Base-by-base conservation (phyloP, 2,888 invertebrate genomes). In the Stenodema calcarata region DNA sequence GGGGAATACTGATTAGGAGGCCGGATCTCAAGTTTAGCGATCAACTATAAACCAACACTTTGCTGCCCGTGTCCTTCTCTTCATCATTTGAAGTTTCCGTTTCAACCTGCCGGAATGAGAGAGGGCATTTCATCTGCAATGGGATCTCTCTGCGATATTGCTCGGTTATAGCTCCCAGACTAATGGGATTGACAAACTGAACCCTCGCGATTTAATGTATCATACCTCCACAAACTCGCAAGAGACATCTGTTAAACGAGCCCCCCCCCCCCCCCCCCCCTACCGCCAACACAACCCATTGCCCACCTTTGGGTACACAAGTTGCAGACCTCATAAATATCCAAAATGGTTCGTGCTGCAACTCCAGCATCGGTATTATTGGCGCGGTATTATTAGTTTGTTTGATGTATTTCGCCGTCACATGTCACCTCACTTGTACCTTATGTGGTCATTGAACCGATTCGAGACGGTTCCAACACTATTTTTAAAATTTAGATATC, bases 21-120 rank as follows among this genome's bases (percentile, higher is more conserved):
- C 18, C 54, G n/a, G 1, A 54, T 14, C 54, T 54, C 18, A 54
- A 54, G 54, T 54, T 54, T 54, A 54, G 54, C 54, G 54, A 54
- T 54, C 18, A 54, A 54, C 42, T 9, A 42, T 42, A 42, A 42
- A 42, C 54, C n/a, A 54, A 18, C 54, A 54, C 54, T 54, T 44
- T 18, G 54, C 54, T 54, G 16, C 54, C 54, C 18, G 54, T 18
- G 16, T 18, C 54, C 54, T 54, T 18, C 54, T 76, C 76, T 76
- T 76, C 76, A 76, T 76, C 76, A 76, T 76, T 76, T 76, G 76
- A 76, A 76, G 76, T 76, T 76, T 76, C 76, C 76, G 76, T 76
- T 76, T 41, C 76, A 76, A 76, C 41, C 42, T 41, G 41, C 41
- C 42, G 42, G 79, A 79, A 79, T 79, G 79, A 79, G 79, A 50